Evolutionary conservation across 2,888 invertebrate species (phyloP).

Genomic region (Steinernema hermaphroditum): DNA sequence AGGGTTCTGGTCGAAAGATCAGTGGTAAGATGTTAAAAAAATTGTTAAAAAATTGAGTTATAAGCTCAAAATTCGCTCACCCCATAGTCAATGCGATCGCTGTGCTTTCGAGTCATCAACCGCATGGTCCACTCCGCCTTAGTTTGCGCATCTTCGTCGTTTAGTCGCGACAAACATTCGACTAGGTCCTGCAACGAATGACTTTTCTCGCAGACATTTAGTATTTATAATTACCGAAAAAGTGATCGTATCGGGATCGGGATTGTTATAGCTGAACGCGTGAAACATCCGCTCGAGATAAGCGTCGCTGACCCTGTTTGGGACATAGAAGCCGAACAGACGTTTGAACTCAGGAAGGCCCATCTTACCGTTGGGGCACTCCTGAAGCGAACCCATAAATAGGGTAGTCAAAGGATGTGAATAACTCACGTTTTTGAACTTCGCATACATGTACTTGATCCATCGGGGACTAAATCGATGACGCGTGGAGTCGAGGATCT

Average conservation of each 20-base stretch:
- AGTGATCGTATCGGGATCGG: constrained; percentile 41
- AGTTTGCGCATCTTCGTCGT: constrained; percentile 39
- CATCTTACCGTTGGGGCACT: constrained; percentile 63
- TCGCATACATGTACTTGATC: constrained; percentile 61
- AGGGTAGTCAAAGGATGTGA: no score
- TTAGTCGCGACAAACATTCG: constrained; percentile 37
- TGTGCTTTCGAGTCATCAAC: constrained; percentile 52
- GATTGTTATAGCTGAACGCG: constrained; percentile 39
- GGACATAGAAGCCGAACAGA: constrained; percentile 46
- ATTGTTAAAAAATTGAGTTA: neutral
- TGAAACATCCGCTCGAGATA: constrained; percentile 46
- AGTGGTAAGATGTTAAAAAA: neutral
- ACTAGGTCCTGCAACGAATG: constrained; percentile 42
- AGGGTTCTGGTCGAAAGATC: no score
- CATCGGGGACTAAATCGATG: constrained; percentile 45
- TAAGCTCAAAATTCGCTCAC: constrained; percentile 35
- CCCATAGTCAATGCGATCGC: constrained; percentile 45
- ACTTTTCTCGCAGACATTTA: neutral
- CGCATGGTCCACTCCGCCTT: constrained; percentile 61
- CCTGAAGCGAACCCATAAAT: constrained; percentile 55
- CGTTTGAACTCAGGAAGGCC: constrained; percentile 47
- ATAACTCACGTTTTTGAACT: constrained; percentile 60
- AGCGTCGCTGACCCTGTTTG: constrained; percentile 43
- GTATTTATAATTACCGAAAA: constrained; percentile 38
- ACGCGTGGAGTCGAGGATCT: constrained; percentile 34